These are phyloP conservation scores for Edolisoma coerulescens DNA, from an alignment of 2,113 vertebrate genomes.

Conservation along the genomic window DNA sequence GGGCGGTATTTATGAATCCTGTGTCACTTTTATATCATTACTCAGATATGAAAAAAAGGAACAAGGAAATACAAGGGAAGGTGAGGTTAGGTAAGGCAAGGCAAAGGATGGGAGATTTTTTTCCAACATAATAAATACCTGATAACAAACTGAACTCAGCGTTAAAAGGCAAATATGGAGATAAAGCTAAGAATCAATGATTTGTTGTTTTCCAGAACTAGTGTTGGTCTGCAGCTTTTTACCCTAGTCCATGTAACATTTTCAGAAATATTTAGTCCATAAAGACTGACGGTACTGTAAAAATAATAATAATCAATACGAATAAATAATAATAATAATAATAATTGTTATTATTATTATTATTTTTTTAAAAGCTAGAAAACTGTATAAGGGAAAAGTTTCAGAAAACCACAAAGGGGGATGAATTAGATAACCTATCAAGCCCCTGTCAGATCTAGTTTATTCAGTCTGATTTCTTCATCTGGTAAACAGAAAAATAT, in stretches of 20 bases:
- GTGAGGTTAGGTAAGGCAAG: rapidly evolving
- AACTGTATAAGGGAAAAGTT: not conserved
- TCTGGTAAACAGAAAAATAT: not conserved
- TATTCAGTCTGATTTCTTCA: not conserved
- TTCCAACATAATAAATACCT: not conserved
- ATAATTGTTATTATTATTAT: no score
- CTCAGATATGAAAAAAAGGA: not conserved
- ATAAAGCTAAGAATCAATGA: not conserved
- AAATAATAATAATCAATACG: not conserved
- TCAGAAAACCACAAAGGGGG: not conserved
- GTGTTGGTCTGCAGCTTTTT: not conserved
- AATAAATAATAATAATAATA: not conserved
- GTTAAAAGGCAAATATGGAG: not conserved
- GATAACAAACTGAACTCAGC: not conserved
- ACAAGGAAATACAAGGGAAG: not conserved
- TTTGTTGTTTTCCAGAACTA: not conserved
- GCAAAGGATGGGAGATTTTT: not conserved
- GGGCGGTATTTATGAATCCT: not conserved
- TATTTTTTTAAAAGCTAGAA: not conserved
- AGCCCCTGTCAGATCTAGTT: not conserved
- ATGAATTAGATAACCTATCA: not conserved
- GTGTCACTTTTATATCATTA: not conserved
- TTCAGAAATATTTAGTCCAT: not conserved
- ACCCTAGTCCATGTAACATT: not conserved
- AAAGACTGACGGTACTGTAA: not conserved